Evolutionary conservation across 2,888 invertebrate species (phyloP), one percentile per base, ranked within the genome.

Genomic region (Mystacides longicornis): DNA sequence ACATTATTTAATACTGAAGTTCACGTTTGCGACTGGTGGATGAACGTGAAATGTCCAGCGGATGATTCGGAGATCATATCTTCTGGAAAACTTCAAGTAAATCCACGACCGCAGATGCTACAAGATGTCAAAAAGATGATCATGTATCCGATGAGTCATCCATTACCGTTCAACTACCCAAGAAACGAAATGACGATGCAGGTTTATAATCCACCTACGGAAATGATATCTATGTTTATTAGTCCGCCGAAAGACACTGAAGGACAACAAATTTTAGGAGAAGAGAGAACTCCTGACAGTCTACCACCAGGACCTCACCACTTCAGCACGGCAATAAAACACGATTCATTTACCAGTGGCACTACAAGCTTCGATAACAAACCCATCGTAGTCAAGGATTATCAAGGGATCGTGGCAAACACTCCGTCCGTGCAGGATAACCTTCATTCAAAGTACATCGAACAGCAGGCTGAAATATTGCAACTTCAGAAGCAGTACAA

Each of bases 11-110:
- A 83, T 63, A 85, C 85, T 68, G 80, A 79, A 49, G 74, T 83
- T 2, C 74, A 82, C 56, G 82, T 83, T 2, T 84, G 84, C 63
- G 82, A 83, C 64, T 84, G 84, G 84, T 84, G 84, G 84, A 81
- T 78, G 71, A 81, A 82, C 63, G 83, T 84, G 0, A 75, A 81
- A 60, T 84, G 84, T 62, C 69, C 73, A 31, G 66, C 72, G 23
- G 73, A 79, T 2, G 68, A 70, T 72, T 55, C 63, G 68, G 49
- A 53, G 27, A 16, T 16, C 16, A 16, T 20, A 18, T 19, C 48
- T 11, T 23, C 4, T 1, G 52, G 23, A 43, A 53, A 21, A 51
- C 16, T 54, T 11, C 45, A 31, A 4, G 68, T 68, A 19, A 75
- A 73, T 64, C 63, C 78, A 49, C 79, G 79, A 14, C 75, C 78